Percentiles rank a stretch among this genome's conserved stretches.
These are phyloP conservation scores for Sebastes oblongus DNA, from an alignment of 2,797 vertebrate species.

Conservation along the genomic window DNA sequence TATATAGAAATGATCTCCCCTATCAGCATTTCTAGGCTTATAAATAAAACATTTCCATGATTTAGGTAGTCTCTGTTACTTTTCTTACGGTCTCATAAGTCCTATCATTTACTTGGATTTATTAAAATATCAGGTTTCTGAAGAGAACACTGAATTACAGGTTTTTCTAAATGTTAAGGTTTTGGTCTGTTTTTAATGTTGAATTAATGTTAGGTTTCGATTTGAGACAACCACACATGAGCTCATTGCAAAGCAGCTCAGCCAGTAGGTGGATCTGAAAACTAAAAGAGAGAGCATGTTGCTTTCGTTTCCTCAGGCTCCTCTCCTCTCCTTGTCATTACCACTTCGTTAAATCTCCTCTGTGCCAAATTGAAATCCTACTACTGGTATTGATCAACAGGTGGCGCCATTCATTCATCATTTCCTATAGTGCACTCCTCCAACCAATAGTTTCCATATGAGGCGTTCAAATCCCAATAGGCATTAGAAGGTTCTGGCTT, in stretches of 20 bases:
- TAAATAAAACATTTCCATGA: background rate
- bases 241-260: slow-evolving; percentile 41
- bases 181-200: slow-evolving; percentile 25
- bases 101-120: slow-evolving; percentile 18
- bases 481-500: background rate
- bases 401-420: slow-evolving; percentile 21
- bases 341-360: background rate
- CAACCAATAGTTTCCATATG: too few species aligned
- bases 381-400: background rate
- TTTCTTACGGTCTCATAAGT: background rate
- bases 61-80: background rate
- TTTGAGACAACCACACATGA: slow-evolving; percentile 55
- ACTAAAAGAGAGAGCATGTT: background rate
- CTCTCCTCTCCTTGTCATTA: background rate
- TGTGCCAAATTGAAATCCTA: background rate
- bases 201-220: slow-evolving; percentile 58
- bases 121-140: slow-evolving; percentile 30
- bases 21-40: background rate
- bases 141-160: background rate
- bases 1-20: background rate
- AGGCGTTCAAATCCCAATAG: background rate
- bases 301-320: background rate
- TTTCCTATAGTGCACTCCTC: background rate
- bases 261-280: slow-evolving; percentile 21
- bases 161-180: background rate